These are phyloP conservation scores for Diprion similis DNA, from an alignment of 1,140 invertebrate species.

Conservation along the genomic window DNA sequence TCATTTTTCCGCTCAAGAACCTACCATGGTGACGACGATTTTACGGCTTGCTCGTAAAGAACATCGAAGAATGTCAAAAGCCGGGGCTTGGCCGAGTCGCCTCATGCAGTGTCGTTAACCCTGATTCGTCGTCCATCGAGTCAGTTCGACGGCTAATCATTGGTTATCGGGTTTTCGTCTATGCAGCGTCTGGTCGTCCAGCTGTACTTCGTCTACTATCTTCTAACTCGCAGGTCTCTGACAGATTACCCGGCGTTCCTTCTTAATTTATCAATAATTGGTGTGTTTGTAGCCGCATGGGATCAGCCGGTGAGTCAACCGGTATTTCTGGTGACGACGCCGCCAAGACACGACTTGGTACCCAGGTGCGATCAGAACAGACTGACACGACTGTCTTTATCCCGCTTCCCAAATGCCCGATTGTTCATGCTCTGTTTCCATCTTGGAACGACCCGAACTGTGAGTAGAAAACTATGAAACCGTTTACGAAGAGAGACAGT, in stretches of 20 bases:
- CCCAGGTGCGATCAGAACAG: too few species aligned
- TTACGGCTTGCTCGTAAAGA: too few species aligned
- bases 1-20: too few species aligned
- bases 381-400: not conserved
- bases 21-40: too few species aligned
- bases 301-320: not conserved
- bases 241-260: conserved; percentile 3
- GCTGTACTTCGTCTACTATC: not conserved
- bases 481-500: too few species aligned
- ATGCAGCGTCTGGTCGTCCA: not conserved
- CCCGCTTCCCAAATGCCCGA: conserved; percentile 5
- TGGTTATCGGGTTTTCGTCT: not conserved
- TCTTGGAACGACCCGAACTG: not conserved
- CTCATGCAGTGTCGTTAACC: not conserved
- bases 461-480: not conserved
- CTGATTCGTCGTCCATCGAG: not conserved
- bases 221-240: not conserved
- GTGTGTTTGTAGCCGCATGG: not conserved
- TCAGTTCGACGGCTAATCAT: not conserved
- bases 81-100: not conserved
- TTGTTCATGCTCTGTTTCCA: not conserved
- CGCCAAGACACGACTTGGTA: too few species aligned
- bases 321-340: not conserved
- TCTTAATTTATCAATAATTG: conserved; percentile 7
- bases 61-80: not conserved